Evolutionary conservation across 2,797 vertebrate genomes (phyloP).

Genomic region (Paratrypauchen microcephalus): DNA sequence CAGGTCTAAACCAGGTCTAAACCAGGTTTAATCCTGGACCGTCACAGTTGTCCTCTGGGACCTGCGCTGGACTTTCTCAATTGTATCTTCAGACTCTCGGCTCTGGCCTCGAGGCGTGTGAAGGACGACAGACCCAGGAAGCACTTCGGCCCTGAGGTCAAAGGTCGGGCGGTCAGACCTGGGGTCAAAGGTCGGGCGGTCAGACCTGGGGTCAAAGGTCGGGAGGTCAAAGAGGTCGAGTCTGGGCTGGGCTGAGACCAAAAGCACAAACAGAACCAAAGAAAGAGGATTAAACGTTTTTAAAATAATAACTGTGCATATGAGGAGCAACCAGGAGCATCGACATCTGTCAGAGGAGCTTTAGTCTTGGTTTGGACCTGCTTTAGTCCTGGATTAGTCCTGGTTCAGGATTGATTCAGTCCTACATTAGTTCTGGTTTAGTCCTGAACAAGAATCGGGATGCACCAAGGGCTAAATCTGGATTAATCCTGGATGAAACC

Average conservation of each 20-base stretch:
- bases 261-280: neutral
- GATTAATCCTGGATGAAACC: no score
- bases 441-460: no score
- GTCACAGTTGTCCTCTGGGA: neutral
- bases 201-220: no score
- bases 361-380: no score
- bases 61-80: constrained; percentile 78
- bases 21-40: neutral
- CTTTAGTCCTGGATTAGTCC: no score
- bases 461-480: no score
- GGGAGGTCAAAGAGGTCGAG: constrained; percentile 87
- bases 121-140: constrained; percentile 85
- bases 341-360: no score
- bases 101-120: constrained; percentile 87
- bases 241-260: constrained; percentile 81
- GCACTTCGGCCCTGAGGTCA: constrained; percentile 87
- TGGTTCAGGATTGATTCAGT: no score
- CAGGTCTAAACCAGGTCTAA: neutral
- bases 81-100: constrained; percentile 95
- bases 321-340: no score
- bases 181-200: no score
- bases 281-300: neutral
- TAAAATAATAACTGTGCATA: neutral
- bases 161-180: constrained; percentile 93
- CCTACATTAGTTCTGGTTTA: no score